A percentile compares a stretch with the other conserved stretches of the same genome.
These are phyloP conservation scores for Lycia hirtaria DNA, from an alignment of 2,888 invertebrate species.

Conservation along the genomic window DNA sequence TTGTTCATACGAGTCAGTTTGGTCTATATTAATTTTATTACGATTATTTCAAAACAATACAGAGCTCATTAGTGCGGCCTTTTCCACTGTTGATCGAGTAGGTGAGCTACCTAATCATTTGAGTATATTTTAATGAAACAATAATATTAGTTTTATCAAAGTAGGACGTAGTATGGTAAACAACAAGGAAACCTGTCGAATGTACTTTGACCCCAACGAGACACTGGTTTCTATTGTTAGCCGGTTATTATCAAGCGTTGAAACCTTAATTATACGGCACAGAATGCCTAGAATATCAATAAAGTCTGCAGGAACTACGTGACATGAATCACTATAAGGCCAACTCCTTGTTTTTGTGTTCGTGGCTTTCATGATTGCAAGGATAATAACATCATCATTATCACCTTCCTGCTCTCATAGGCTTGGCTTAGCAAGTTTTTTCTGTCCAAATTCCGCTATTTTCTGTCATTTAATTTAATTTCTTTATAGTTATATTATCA, in stretches of 20 bases:
- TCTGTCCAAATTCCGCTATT: no score
- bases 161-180: slow-evolving; percentile 11
- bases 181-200: slow-evolving; percentile 10
- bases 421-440: no score
- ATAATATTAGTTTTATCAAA: slow-evolving; percentile 11
- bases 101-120: slow-evolving; percentile 7
- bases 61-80: background rate
- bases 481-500: no score
- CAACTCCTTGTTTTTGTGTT: background rate
- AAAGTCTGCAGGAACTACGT: slow-evolving; percentile 12
- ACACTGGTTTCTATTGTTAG: slow-evolving; percentile 5
- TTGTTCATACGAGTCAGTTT: background rate
- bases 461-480: no score
- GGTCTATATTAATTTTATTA: background rate
- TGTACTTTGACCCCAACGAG: slow-evolving; percentile 30
- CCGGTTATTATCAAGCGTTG: slow-evolving; percentile 2
- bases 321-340: background rate
- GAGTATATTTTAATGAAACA: slow-evolving; percentile 5
- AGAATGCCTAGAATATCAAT: slow-evolving; percentile 11
- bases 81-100: background rate
- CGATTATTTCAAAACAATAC: background rate
- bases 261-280: background rate
- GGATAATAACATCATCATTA: no score
- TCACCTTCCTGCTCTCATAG: no score
- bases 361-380: background rate